Conservation (phyloP, 2,888 invertebrate genomes). For the Eledona agricola region DNA sequence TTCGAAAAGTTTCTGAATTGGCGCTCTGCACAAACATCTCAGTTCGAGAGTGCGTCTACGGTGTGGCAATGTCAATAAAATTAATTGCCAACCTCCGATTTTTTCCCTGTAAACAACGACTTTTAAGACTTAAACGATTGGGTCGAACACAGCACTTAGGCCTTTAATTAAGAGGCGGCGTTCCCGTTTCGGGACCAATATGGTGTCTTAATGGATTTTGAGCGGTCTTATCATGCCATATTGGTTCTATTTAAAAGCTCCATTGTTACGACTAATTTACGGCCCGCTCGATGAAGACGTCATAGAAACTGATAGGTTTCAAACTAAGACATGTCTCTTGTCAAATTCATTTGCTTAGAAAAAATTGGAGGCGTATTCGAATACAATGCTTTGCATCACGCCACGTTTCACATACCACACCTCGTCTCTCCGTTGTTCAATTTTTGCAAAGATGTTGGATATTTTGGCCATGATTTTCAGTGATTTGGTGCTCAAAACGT, state of each 20-base stretch:
- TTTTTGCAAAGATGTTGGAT: no score
- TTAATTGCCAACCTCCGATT: slow-evolving; percentile 28
- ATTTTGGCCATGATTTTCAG: no score
- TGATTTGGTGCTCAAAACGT: no score
- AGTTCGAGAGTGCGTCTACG: slow-evolving; percentile 15
- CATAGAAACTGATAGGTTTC: slow-evolving; percentile 3
- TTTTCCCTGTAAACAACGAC: slow-evolving; percentile 13
- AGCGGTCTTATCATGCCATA: slow-evolving; percentile 32
- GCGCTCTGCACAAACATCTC: slow-evolving; percentile 10
- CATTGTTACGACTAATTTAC: slow-evolving; percentile 35
- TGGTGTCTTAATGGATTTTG: slow-evolving; percentile 35
- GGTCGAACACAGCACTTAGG: slow-evolving; percentile 8
- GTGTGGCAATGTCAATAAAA: slow-evolving; percentile 32
- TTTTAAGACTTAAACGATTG: slow-evolving; percentile 16
- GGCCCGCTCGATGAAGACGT: slow-evolving; percentile 26
- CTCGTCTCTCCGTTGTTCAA: no score
- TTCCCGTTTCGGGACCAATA: slow-evolving; percentile 27
- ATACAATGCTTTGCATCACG: no score
- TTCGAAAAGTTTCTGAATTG: slow-evolving; percentile 5
- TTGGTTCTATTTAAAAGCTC: slow-evolving; percentile 34
- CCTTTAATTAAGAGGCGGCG: slow-evolving; percentile 24
- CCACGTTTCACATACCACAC: no score
- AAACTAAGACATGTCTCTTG: slow-evolving; percentile 7
- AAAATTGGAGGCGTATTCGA: no score
- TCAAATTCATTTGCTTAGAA: no score